Percentiles rank a stretch among this genome's conserved stretches.
phyloP scores from a whole-genome alignment of 2,888 invertebrate species.

The Polydrusus pterygomalis region DNA sequence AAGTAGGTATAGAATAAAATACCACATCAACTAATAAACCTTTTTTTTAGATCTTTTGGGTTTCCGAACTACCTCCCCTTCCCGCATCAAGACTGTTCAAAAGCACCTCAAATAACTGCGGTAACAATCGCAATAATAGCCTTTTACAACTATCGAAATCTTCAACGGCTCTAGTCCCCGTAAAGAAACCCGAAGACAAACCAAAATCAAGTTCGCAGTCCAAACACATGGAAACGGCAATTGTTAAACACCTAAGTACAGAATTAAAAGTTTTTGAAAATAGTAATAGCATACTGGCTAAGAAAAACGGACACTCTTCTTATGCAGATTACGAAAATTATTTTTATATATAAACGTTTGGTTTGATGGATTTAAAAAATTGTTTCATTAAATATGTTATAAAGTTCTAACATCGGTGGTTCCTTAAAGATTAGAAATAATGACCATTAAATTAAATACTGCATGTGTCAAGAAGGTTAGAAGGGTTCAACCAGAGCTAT shows the following conservation, averaged over 20 bases:
- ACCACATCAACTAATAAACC: not conserved
- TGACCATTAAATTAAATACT: too few species aligned
- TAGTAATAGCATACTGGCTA: constrained; percentile 48
- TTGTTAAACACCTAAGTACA: constrained; percentile 61
- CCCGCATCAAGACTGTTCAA: constrained; percentile 69
- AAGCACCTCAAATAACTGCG: constrained; percentile 36
- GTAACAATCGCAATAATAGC: constrained; percentile 54
- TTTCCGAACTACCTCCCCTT: constrained; percentile 73
- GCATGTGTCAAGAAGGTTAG: too few species aligned
- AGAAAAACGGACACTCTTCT: constrained; percentile 65
- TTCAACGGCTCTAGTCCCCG: constrained; percentile 66
- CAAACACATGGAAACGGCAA: constrained; percentile 58
- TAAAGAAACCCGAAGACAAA: constrained; percentile 63
- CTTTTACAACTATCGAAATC: constrained; percentile 70
- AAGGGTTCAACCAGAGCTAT: too few species aligned
- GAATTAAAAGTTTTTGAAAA: constrained; percentile 65
- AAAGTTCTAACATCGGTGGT: too few species aligned
- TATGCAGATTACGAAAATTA: constrained; percentile 81
- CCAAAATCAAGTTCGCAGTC: constrained; percentile 37
- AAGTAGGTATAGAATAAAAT: too few species aligned
- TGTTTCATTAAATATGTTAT: constrained; percentile 1
- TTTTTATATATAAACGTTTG: constrained; percentile 76
- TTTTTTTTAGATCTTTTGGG: constrained; percentile 75
- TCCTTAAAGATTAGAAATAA: too few species aligned
- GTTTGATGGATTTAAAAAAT: not conserved